A percentile compares a stretch with the other conserved stretches of the same genome.
These are phyloP conservation scores for Pachyuromys duprasi DNA, from an alignment of 2,797 vertebrate genomes.

Conservation along the genomic window DNA sequence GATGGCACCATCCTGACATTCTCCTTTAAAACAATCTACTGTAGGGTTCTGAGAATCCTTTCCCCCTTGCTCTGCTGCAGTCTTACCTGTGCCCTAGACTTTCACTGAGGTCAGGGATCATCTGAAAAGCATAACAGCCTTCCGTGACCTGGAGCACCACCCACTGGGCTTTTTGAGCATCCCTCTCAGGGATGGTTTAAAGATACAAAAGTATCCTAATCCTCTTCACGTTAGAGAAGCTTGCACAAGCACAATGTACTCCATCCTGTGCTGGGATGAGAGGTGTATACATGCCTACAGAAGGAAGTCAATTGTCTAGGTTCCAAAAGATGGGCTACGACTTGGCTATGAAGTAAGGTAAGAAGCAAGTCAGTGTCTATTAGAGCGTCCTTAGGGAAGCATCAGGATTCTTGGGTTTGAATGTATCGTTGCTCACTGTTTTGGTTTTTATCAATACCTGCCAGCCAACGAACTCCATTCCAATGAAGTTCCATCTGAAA, in stretches of 20 bases:
- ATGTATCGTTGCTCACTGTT: neutral
- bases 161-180: constrained; percentile 39
- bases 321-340: neutral
- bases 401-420: neutral
- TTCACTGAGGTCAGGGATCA: neutral
- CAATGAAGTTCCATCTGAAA: constrained; percentile 12
- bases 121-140: neutral
- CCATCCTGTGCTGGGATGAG: neutral
- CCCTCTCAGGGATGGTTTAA: constrained; percentile 19
- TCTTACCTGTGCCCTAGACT: neutral
- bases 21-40: constrained; percentile 16
- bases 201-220: constrained; percentile 9
- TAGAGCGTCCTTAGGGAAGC: neutral
- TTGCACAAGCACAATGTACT: neutral
- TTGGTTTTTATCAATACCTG: constrained; percentile 49
- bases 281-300: neutral
- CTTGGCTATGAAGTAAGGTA: neutral
- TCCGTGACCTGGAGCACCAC: neutral
- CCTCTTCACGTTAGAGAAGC: neutral
- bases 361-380: neutral
- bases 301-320: neutral
- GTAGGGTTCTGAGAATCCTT: neutral
- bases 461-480: neutral
- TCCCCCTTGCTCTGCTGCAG: neutral
- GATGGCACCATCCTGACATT: neutral